Percentiles rank a stretch among this genome's conserved stretches.
Conservation (phyloP, 2,888 invertebrate species). For the Pollenia angustigena region DNA sequence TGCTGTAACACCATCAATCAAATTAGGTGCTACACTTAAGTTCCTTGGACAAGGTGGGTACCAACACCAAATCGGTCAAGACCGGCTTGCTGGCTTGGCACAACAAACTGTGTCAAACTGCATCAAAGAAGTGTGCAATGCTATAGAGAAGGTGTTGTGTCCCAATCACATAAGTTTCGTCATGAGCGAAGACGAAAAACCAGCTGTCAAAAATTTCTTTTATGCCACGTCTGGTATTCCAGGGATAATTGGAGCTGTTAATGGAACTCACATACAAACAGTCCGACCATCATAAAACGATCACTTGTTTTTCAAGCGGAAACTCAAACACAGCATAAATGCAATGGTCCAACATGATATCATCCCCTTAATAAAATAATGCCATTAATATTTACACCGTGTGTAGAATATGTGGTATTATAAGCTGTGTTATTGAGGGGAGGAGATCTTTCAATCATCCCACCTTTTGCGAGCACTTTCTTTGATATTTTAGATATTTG, state of each 20-base stretch:
- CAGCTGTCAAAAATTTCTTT: too few relatives aligned
- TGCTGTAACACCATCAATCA: not conserved
- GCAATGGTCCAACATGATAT: slow-evolving; percentile 7
- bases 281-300: slow-evolving; percentile 4
- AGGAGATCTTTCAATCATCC: slow-evolving; percentile 23
- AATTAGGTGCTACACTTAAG: too few relatives aligned
- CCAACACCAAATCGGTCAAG: not conserved
- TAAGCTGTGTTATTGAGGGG: slow-evolving; percentile 26
- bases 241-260: too few relatives aligned
- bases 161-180: too few relatives aligned
- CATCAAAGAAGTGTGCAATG: too few relatives aligned
- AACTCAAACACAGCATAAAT: slow-evolving; percentile 12
- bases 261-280: not conserved
- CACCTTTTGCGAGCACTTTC: slow-evolving; percentile 24
- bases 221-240: too few relatives aligned
- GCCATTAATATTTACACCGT: slow-evolving; percentile 25
- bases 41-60: too few relatives aligned
- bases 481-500: slow-evolving; percentile 30
- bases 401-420: slow-evolving; percentile 28
- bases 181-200: too few relatives aligned
- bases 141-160: too few relatives aligned
- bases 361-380: slow-evolving; percentile 27
- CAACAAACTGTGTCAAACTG: too few relatives aligned
- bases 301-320: slow-evolving; percentile 16
- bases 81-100: not conserved